Base-by-base conservation (phyloP, 1,140 invertebrate species). In the Forficula auricularia region DNA sequence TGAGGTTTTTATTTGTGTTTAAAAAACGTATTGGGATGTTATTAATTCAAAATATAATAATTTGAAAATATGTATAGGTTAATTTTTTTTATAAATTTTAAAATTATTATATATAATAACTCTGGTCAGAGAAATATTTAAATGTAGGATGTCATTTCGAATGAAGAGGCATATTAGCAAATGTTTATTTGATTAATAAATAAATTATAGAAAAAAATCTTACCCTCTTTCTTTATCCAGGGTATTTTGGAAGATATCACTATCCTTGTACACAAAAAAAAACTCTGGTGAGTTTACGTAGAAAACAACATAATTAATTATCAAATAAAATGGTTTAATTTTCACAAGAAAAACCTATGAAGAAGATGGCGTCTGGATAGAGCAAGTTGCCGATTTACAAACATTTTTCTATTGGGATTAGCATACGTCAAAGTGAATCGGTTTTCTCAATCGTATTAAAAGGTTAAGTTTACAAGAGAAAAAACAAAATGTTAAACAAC, bases 311-410 rank as follows among this genome's bases (percentile, higher is more conserved):
- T 46, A 35, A 22, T 46, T 36, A 42, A 22, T 22, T 27, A n/a
- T n/a, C n/a, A 31, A 39, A 46, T 34, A 35, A 35, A 46, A 27
- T 36, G 15, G 42, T 4, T 27, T 27, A 27, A 27, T 40, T 46
- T 40, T 16, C 36, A 41, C 39, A 58, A 55, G 58, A 65, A 66
- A 66, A 66, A 65, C 54, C 64, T 54, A 57, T 59, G 54, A 63
- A 61, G 62, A 69, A 69, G 66, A 69, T 69, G 67, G 67, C 67
- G 62, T 64, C 65, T 57, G 59, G 57, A 54, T 55, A 56, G 51
- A 54, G 47, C 41, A 43, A 60, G 61, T 66, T 59, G 57, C 61
- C 62, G 62, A 68, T 64, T 65, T 63, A 64, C 40, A 39, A 42
- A 65, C 59, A 59, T 62, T 62, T 63, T 66, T 58, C 62, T 61